A percentile compares a stretch with the other conserved stretches of the same genome.
Conservation (phyloP, 53 echinoderm and acorn worm genomes). For the Apostichopus leukothele region DNA sequence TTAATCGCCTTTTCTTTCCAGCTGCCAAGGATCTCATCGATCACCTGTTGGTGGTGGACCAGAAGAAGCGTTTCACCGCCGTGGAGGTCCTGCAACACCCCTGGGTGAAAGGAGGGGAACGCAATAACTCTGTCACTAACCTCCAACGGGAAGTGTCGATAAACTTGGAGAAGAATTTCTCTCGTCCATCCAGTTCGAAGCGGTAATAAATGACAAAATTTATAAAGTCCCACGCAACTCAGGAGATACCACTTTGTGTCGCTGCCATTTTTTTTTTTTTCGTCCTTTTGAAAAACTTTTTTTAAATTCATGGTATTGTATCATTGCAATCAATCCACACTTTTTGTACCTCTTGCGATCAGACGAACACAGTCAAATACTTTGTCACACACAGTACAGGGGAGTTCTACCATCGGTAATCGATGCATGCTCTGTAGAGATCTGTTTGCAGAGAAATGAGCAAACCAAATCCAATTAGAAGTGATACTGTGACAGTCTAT, state of each 20-base stretch:
- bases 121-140: slow-evolving; percentile 61
- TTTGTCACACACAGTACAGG: no score
- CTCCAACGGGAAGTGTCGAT: slow-evolving; percentile 95
- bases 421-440: no score
- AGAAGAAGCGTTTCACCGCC: slow-evolving; percentile 75
- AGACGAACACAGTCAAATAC: no score
- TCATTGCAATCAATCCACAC: no score
- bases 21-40: slow-evolving; percentile 94
- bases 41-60: slow-evolving; percentile 79
- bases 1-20: slow-evolving; percentile 30
- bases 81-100: slow-evolving; percentile 80
- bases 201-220: not conserved
- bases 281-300: no score
- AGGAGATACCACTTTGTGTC: not conserved
- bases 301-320: no score
- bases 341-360: no score
- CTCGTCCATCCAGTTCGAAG: slow-evolving; percentile 67
- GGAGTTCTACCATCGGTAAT: no score
- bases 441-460: no score
- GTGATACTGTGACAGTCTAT: no score
- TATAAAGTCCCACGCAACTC: not conserved
- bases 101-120: slow-evolving; percentile 73
- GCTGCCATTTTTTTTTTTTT: not conserved
- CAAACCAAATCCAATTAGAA: no score
- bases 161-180: slow-evolving; percentile 97